phyloP scores from a whole-genome alignment of 1,140 invertebrate genomes.

The Gryllus bimaculatus region DNA sequence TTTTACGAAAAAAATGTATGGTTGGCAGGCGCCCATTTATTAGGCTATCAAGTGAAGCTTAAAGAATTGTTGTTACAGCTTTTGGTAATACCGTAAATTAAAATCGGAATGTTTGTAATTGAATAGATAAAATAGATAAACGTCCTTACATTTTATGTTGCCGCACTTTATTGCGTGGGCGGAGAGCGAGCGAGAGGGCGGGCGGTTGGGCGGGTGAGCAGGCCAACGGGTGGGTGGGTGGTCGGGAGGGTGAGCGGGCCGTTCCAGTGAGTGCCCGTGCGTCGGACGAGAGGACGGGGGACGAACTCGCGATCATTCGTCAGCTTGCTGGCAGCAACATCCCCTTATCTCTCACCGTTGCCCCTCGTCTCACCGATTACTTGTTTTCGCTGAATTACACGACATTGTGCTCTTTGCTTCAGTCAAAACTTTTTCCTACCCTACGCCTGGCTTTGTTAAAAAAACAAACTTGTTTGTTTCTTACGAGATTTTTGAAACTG shows the following conservation, averaged over 20 bases:
- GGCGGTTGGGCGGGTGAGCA: neutral
- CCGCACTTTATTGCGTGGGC: neutral
- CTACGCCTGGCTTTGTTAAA: no score
- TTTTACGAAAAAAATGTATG: neutral
- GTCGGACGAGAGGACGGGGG: no score
- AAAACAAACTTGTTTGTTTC: no score
- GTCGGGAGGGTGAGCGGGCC: neutral
- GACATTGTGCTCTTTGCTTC: no score
- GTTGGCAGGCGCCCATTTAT: conserved; percentile 2
- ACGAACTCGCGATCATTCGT: no score
- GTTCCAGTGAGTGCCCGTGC: neutral
- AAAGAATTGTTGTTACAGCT: conserved; percentile 5
- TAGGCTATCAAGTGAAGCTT: conserved; percentile 4
- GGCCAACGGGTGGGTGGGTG: neutral
- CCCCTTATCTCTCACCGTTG: no score
- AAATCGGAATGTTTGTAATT: conserved; percentile 1
- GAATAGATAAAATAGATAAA: conserved; percentile 6
- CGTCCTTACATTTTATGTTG: conserved; percentile 4
- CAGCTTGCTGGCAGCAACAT: no score
- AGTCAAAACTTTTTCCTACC: no score
- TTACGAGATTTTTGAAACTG: no score
- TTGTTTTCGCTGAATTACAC: no score
- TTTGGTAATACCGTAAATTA: conserved; percentile 5
- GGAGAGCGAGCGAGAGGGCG: no score
- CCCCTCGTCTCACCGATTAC: no score